These are phyloP conservation scores for Triops longicaudatus DNA, from an alignment of 1,140 invertebrate genomes.

Conservation along the genomic window DNA sequence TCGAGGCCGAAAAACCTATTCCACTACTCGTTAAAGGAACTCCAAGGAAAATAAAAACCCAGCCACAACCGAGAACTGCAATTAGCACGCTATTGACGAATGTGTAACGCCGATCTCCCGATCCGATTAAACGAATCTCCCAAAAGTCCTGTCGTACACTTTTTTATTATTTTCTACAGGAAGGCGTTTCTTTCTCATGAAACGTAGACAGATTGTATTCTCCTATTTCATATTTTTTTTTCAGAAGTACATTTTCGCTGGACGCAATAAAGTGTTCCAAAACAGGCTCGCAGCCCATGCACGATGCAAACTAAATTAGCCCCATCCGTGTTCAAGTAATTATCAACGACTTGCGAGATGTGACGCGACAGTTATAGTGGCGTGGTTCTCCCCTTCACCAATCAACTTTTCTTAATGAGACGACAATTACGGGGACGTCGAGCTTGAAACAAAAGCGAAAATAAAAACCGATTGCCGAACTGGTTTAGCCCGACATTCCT, in stretches of 20 bases:
- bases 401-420: constrained; percentile 12
- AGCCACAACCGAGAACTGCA: background rate
- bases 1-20: background rate
- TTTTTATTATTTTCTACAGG: background rate
- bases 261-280: background rate
- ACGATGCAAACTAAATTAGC: constrained; percentile 15
- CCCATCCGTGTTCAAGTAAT: constrained; percentile 6
- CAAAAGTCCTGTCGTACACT: background rate
- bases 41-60: background rate
- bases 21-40: too few species aligned
- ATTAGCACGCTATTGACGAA: constrained; percentile 11
- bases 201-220: background rate
- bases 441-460: too few species aligned
- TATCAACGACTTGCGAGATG: constrained; percentile 1
- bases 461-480: background rate
- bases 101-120: background rate
- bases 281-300: background rate
- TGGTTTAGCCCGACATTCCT: background rate
- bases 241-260: background rate
- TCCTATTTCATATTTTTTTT: background rate
- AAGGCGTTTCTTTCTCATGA: background rate
- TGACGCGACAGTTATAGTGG: constrained; percentile 8
- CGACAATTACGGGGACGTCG: background rate
- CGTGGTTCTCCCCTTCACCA: background rate
- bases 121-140: background rate